Evolutionary conservation across 1,140 invertebrate genomes (phyloP).

Genomic region (Harlomillsia oculata): DNA sequence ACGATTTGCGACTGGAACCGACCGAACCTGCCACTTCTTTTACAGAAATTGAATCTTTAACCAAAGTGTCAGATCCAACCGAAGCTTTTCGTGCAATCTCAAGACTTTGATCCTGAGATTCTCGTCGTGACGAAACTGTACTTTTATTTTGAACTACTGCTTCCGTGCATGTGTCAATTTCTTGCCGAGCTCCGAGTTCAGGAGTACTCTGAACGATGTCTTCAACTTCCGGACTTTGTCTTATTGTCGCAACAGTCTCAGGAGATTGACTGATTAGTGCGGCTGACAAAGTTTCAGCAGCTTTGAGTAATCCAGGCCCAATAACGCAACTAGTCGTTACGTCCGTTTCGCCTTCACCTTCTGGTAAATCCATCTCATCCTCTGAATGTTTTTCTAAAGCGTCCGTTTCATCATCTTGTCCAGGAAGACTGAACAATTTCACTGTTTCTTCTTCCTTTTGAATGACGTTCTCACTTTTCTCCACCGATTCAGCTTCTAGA

Average conservation of each 20-base stretch:
- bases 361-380: slow-evolving; percentile 33
- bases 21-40: no score
- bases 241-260: slow-evolving; percentile 21
- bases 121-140: no score
- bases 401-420: slow-evolving; percentile 19
- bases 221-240: neutral
- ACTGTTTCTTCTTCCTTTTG: slow-evolving; percentile 17
- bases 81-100: no score
- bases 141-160: no score
- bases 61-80: no score
- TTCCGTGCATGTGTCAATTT: no score
- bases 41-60: no score
- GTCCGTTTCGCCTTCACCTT: slow-evolving; percentile 12
- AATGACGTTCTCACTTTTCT: slow-evolving; percentile 3
- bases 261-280: slow-evolving; percentile 26
- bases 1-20: no score
- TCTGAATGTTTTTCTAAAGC: no score
- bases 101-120: no score
- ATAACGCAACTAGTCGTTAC: slow-evolving; percentile 15
- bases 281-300: slow-evolving; percentile 28
- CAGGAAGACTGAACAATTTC: slow-evolving; percentile 17
- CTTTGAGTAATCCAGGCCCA: slow-evolving; percentile 25
- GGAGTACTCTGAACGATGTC: neutral
- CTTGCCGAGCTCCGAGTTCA: no score
- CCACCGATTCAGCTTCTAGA: neutral